phyloP scores from a whole-genome alignment of 2,113 vertebrate species.

The Platysteira castanea region DNA sequence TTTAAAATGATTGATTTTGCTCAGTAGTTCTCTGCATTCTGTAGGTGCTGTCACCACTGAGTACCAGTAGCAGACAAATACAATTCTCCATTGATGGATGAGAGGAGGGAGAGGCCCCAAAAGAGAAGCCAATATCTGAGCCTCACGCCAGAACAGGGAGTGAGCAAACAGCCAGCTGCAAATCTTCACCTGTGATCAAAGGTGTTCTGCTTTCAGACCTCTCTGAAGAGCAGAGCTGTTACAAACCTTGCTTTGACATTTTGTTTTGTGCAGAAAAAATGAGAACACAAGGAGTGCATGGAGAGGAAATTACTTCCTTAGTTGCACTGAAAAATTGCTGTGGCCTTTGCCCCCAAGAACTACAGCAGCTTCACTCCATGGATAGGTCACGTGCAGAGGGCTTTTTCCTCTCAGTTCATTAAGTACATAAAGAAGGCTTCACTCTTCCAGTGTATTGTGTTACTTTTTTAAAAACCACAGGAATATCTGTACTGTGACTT shows the following conservation, averaged over 20 bases:
- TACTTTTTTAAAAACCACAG: not conserved
- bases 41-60: not conserved
- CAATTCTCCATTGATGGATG: not conserved
- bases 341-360: not conserved
- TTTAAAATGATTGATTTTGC: not conserved
- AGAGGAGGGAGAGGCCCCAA: not conserved
- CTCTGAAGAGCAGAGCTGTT: not conserved
- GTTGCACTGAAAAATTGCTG: not conserved
- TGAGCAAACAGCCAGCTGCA: not conserved
- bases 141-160: not conserved
- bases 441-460: not conserved
- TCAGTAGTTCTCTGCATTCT: not conserved
- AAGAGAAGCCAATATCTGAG: not conserved
- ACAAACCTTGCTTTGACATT: not conserved
- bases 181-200: not conserved
- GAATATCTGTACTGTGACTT: not conserved
- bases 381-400: not conserved
- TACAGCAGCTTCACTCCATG: not conserved
- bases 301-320: not conserved
- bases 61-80: not conserved
- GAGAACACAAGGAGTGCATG: not conserved
- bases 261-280: not conserved
- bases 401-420: not conserved
- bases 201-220: not conserved
- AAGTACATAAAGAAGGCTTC: not conserved